Evolutionary conservation across 1,140 invertebrate genomes (phyloP).

Genomic region (Atta cephalotes): DNA sequence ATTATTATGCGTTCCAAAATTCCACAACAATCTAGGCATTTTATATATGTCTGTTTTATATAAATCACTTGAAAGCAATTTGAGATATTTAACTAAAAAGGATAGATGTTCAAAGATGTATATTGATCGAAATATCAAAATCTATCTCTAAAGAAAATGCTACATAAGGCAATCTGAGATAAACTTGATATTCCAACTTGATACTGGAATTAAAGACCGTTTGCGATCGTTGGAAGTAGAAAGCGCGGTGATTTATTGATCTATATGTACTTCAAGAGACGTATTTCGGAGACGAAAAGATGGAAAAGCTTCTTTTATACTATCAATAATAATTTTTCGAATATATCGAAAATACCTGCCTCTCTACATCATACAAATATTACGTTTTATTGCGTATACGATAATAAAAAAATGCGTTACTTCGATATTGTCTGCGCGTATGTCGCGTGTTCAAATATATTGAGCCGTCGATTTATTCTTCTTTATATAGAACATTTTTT

Average conservation of each 20-base stretch:
- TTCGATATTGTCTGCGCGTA: neutral
- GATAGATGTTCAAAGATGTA: neutral
- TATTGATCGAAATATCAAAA: neutral
- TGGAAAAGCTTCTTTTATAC: slow-evolving; percentile 17
- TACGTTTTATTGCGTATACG: neutral
- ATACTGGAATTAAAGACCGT: slow-evolving; percentile 29
- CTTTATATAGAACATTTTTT: slow-evolving; percentile 8
- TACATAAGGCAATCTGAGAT: neutral
- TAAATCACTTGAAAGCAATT: neutral
- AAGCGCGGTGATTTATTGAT: slow-evolving; percentile 39
- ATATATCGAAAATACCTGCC: neutral
- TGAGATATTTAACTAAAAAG: neutral
- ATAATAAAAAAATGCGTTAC: neutral
- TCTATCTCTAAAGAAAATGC: neutral
- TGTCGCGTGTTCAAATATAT: neutral
- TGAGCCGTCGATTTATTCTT: neutral
- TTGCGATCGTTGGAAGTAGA: neutral
- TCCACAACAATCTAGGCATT: neutral
- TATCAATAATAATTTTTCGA: slow-evolving; percentile 41
- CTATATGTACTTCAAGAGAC: neutral
- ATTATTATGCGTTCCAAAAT: neutral
- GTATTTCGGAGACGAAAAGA: neutral
- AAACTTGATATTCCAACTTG: slow-evolving; percentile 1
- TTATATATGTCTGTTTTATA: neutral
- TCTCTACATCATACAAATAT: slow-evolving; percentile 12